Base-by-base conservation (phyloP, 1,140 invertebrate genomes). In the Drosophila sulfurigaster region DNA sequence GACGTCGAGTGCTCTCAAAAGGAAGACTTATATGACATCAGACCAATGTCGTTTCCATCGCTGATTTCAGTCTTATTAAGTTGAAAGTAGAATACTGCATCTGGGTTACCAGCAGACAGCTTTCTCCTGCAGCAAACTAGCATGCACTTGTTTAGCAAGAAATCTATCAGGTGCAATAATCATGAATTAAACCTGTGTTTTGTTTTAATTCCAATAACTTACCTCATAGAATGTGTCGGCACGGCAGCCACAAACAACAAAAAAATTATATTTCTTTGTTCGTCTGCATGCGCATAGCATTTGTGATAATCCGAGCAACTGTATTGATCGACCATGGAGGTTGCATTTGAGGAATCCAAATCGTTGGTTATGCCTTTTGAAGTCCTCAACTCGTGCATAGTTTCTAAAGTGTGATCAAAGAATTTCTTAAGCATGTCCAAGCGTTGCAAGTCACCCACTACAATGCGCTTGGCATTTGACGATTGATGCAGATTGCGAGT, bases 251-350 rank as follows among this genome's bases (percentile, higher is more conserved):
- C 79, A 52, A 91, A 91, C 1, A 92, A 41, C 0, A 91, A 15
- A 15, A 88, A 91, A n/a, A 91, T 52, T 1, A 91, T 45, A 62
- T 92, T 92, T 15, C 75, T 64, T 7, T 68, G 41, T 0, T 85
- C 81, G 77, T 92, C 91, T 1, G 72, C 75, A 41, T 86, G 72
- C 10, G 91, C 83, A 71, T 77, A 91, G 16, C 87, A 92, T 45
- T 92, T 92, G 59, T 92, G 81, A 46, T 91, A 91, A 32, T 92
- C 91, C 5, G 88, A 86, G 60, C 87, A 91, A 58, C 87, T 89
- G 58, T 89, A 89, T 49, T 92, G 91, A 57, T 91, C 86, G 11
- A 91, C 6, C 20, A 91, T 62, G 35, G 30, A 32, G 0, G 70
- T 38, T 15, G 62, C 64, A 46, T 67, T 77, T 6, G 58, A 30